A percentile compares a stretch with the other conserved stretches of the same genome.
These are phyloP conservation scores for Epizoanthus scotinus DNA, from an alignment of 92 coral and sea anemone species.

Conservation along the genomic window DNA sequence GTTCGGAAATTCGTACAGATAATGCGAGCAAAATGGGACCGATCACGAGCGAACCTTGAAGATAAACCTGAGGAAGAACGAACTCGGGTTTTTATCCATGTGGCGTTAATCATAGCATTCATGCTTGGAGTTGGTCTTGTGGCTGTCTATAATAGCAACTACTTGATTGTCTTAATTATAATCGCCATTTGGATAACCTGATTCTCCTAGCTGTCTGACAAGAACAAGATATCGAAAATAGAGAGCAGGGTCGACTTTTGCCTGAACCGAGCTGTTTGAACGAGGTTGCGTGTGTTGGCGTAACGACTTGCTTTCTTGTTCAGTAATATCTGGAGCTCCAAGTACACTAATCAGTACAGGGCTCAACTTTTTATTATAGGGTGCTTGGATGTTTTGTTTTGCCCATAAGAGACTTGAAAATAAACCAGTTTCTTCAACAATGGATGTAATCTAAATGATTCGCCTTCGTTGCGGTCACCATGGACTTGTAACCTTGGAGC, in stretches of 20 bases:
- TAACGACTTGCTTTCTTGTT: no score
- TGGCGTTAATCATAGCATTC: slow-evolving; percentile 72
- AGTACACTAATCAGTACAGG: no score
- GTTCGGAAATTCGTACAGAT: neutral
- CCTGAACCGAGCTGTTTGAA: no score
- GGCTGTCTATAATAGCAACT: slow-evolving; percentile 76
- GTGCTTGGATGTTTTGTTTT: no score
- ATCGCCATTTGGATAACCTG: slow-evolving; percentile 80
- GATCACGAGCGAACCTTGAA: slow-evolving; percentile 52
- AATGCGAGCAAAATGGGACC: slow-evolving; percentile 37
- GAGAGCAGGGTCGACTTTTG: no score
- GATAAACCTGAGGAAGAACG: slow-evolving; percentile 47
- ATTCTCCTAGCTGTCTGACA: neutral
- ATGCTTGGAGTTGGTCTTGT: slow-evolving; percentile 69
- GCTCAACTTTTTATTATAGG: no score
- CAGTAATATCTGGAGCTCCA: no score
- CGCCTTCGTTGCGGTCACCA: neutral
- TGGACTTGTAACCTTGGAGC: slow-evolving; percentile 1
- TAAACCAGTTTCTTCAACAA: no score
- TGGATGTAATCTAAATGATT: no score
- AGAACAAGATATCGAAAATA: no score
- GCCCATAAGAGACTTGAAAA: no score
- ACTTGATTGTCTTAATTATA: slow-evolving; percentile 75
- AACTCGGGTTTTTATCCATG: slow-evolving; percentile 54
- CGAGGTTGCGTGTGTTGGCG: no score